phyloP scores from a whole-genome alignment of 1,140 invertebrate species.

The Drosophila santomea region DNA sequence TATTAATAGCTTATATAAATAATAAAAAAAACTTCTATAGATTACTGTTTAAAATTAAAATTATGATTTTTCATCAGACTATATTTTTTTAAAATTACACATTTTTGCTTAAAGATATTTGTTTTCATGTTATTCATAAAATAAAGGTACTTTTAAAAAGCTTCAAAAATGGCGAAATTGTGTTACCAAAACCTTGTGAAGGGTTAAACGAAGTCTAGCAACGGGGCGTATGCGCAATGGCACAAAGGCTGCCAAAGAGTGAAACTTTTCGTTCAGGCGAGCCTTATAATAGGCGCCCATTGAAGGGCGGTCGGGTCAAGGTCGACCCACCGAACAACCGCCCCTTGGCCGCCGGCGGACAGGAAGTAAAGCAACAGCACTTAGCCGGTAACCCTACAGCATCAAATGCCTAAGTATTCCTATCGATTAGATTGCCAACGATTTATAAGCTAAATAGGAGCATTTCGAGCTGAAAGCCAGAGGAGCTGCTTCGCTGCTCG shows the following conservation, averaged over 20 bases:
- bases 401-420: slow-evolving; percentile 58
- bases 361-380: slow-evolving; percentile 32
- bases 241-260: slow-evolving; percentile 32
- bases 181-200: background rate
- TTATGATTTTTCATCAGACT: too few species aligned
- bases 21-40: too few species aligned
- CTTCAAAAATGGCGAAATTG: too few species aligned
- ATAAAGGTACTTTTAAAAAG: too few species aligned
- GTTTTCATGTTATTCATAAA: too few species aligned
- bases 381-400: slow-evolving; percentile 56
- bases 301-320: slow-evolving; percentile 57
- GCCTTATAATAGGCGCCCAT: slow-evolving; percentile 35
- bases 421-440: slow-evolving; percentile 68
- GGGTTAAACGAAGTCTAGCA: slow-evolving; percentile 28
- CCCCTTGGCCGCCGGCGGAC: slow-evolving; percentile 25
- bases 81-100: too few species aligned
- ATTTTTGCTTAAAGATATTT: too few species aligned
- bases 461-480: background rate
- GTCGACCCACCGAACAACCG: slow-evolving; percentile 25
- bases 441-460: slow-evolving; percentile 37
- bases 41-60: too few species aligned
- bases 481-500: background rate
- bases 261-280: slow-evolving; percentile 20
- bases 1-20: too few species aligned
- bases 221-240: slow-evolving; percentile 53